Evolutionary conservation across 2,888 invertebrate species (phyloP), one percentile per base, ranked within the genome.

Genomic region (Drosophila macrospina): DNA sequence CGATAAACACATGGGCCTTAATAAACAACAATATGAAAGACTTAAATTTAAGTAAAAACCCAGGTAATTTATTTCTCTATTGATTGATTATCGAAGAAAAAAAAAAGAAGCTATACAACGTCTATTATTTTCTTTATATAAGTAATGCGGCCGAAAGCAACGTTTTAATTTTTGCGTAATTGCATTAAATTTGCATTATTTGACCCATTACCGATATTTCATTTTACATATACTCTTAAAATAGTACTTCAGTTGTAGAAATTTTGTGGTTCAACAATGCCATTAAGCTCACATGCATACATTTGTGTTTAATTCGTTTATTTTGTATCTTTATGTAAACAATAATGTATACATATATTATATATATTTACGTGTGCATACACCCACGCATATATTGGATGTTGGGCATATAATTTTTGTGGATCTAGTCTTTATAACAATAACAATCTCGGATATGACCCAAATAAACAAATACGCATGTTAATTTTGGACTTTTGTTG

Each of bases 21-120:
- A 52, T 61, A 42, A 72, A 65, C 59, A 51, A 54, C 39, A 71
- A 57, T 26, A 16, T 54, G 41, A 44, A 56, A 56, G 60, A 71
- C 66, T 65, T 48, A 10, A 61, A 60, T 34, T 39, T 4, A 60
- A 57, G 16, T 47, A 41, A 50, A 36, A 15, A 16, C 42, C 34
- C 32, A n/a, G 28, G 37, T 47, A 32, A 39, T 28, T 47, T 8
- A 13, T 24, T 44, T 26, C 7, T 24, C 4, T 11, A 50, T 47
- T 52, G 28, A 36, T 56, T 32, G 26, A 28, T 41, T 52, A 41
- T 20, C n/a, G 30, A 30, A 20, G 15, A 6, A 47, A 11, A 30
- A 52, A 11, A 30, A 30, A 52, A 26, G 42, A 30, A 5, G 30
- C 32, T 52, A 34, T 36, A 32, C 37, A 36, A 48, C 8, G 48